These are phyloP conservation scores for Drosophila merina DNA, from an alignment of 2,888 invertebrate genomes.

Conservation along the genomic window DNA sequence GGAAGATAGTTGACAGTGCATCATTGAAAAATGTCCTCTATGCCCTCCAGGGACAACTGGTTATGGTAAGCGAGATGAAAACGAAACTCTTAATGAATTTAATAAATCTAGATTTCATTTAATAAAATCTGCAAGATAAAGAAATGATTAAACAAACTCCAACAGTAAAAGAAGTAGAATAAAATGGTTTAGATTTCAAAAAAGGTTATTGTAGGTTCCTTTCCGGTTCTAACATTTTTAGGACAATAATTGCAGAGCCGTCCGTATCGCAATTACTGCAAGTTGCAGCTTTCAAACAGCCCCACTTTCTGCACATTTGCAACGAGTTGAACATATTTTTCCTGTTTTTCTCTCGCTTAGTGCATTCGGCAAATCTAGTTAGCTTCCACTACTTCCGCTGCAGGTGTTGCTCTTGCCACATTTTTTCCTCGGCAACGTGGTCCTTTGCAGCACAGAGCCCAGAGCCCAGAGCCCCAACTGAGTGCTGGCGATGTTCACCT, in stretches of 20 bases:
- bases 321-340: slow-evolving; percentile 7
- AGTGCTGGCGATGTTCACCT: slow-evolving; percentile 40
- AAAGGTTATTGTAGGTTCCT: too few species aligned
- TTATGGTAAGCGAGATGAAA: not conserved
- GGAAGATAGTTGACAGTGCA: slow-evolving; percentile 18
- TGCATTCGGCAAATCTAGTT: slow-evolving; percentile 51
- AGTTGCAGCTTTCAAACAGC: not conserved
- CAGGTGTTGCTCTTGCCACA: slow-evolving; percentile 21
- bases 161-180: too few species aligned
- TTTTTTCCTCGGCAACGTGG: slow-evolving; percentile 3
- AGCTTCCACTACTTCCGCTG: slow-evolving; percentile 28
- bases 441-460: not conserved
- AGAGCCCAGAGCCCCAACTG: too few species aligned
- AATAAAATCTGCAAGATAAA: too few species aligned
- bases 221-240: too few species aligned
- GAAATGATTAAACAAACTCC: too few species aligned
- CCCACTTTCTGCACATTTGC: not conserved
- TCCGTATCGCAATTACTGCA: too few species aligned
- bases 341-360: slow-evolving; percentile 24
- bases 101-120: too few species aligned
- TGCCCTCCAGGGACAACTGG: not conserved
- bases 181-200: too few species aligned
- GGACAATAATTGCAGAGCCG: too few species aligned
- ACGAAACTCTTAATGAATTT: too few species aligned
- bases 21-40: slow-evolving; percentile 14